Conservation (phyloP, 2,888 invertebrate species). For the Didymodactylos carnosus region DNA sequence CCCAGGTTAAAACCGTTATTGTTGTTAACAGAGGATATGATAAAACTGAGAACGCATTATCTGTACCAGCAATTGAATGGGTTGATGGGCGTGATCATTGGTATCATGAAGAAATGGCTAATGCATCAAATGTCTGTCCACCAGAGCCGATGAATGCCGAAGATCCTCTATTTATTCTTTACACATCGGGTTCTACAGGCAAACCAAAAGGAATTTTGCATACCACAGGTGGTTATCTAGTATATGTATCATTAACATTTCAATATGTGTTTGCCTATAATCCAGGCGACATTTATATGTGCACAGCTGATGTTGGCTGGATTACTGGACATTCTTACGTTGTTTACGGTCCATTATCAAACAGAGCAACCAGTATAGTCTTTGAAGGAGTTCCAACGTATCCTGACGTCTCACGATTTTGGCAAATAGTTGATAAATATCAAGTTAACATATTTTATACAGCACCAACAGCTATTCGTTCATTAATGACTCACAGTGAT, state of each 20-base stretch:
- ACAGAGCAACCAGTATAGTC: conserved; percentile 35
- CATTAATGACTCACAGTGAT: conserved; percentile 7
- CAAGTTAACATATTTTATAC: conserved; percentile 8
- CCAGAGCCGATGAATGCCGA: conserved; percentile 89
- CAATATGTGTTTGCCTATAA: conserved; percentile 10
- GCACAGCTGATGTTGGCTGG: conserved; percentile 14
- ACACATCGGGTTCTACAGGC: conserved; percentile 24
- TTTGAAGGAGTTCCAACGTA: conserved; percentile 82
- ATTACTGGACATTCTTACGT: conserved; percentile 14
- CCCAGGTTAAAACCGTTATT: background rate
- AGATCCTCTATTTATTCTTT: conserved; percentile 75
- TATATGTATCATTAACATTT: background rate
- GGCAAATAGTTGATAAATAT: conserved; percentile 5
- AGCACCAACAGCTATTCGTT: conserved; percentile 11
- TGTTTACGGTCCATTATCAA: conserved; percentile 9
- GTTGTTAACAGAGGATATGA: conserved; percentile 3
- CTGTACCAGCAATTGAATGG: conserved; percentile 14
- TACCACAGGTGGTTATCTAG: conserved; percentile 8
- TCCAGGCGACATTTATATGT: conserved; percentile 7
- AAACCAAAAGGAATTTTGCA: conserved; percentile 13
- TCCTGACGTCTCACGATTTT: conserved; percentile 44
- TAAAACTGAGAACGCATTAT: background rate
- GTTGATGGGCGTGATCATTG: conserved; percentile 52
- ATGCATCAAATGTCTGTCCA: conserved; percentile 58
- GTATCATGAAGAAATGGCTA: conserved; percentile 71